Evolutionary conservation across 2,888 invertebrate species (phyloP).

Genomic region (Cantharis rufa): DNA sequence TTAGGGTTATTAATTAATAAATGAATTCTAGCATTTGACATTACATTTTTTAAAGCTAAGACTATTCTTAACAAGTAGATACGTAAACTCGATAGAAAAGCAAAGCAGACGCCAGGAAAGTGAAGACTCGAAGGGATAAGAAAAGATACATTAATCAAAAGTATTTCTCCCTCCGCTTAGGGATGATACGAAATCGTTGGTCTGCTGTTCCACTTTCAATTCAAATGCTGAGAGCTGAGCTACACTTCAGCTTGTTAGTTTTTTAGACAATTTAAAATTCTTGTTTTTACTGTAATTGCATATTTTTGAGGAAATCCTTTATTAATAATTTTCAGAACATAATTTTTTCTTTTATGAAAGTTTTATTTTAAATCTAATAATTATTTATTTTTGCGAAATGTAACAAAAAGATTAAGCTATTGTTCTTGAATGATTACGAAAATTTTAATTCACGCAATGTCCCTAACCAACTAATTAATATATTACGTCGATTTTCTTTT

Average conservation of each 20-base stretch:
- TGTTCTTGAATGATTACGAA: background rate
- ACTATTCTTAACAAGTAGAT: constrained; percentile 14
- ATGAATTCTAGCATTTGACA: background rate
- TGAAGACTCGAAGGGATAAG: constrained; percentile 38
- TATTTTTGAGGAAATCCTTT: constrained; percentile 3
- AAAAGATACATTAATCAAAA: constrained; percentile 42
- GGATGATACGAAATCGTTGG: constrained; percentile 37
- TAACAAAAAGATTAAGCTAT: constrained; percentile 4
- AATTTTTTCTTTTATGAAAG: background rate
- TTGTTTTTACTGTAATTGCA: constrained; percentile 12
- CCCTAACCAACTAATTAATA: constrained; percentile 8
- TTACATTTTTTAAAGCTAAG: constrained; percentile 9
- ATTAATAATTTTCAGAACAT: background rate
- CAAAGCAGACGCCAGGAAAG: constrained; percentile 33
- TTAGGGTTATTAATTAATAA: background rate
- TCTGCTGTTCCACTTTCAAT: constrained; percentile 33
- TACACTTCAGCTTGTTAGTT: constrained; percentile 16
- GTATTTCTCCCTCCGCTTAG: constrained; percentile 35
- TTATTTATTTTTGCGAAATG: background rate
- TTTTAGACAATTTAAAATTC: constrained; percentile 9
- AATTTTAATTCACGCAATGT: constrained; percentile 7
- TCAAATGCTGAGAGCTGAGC: constrained; percentile 30
- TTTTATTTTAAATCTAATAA: background rate
- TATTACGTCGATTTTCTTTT: constrained; percentile 11
- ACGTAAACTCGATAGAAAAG: constrained; percentile 24